Conservation (phyloP, 2,888 invertebrate genomes). For the Trachelus troglodyta region DNA sequence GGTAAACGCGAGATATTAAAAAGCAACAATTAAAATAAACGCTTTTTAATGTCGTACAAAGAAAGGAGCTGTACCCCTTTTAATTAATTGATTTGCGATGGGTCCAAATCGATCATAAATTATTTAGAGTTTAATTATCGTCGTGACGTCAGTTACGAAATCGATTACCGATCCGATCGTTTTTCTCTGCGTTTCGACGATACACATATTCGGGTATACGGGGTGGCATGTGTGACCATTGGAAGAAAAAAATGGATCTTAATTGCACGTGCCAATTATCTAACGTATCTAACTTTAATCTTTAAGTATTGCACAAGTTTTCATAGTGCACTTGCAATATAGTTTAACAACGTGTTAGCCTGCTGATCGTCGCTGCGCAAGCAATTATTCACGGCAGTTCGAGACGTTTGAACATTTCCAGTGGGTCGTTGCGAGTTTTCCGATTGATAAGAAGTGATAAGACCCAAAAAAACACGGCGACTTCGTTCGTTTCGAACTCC, state of each 20-base stretch:
- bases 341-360: not conserved
- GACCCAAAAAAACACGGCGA: not conserved
- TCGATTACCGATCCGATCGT: not conserved
- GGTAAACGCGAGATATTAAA: not conserved
- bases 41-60: not conserved
- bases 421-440: not conserved
- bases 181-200: slow-evolving; percentile 4
- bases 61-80: not conserved
- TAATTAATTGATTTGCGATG: not conserved
- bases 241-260: not conserved
- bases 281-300: not conserved
- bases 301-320: not conserved
- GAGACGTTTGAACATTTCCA: not conserved
- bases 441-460: not conserved
- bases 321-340: not conserved
- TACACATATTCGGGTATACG: slow-evolving; percentile 26
- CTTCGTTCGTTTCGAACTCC: not conserved
- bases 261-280: slow-evolving; percentile 17
- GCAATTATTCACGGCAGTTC: not conserved
- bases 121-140: not conserved
- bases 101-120: not conserved
- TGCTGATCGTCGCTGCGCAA: not conserved
- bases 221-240: slow-evolving; percentile 18
- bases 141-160: not conserved
- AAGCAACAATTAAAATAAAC: not conserved